Conservation (phyloP, 2,797 vertebrate genomes). For the Columba guinea region DNA sequence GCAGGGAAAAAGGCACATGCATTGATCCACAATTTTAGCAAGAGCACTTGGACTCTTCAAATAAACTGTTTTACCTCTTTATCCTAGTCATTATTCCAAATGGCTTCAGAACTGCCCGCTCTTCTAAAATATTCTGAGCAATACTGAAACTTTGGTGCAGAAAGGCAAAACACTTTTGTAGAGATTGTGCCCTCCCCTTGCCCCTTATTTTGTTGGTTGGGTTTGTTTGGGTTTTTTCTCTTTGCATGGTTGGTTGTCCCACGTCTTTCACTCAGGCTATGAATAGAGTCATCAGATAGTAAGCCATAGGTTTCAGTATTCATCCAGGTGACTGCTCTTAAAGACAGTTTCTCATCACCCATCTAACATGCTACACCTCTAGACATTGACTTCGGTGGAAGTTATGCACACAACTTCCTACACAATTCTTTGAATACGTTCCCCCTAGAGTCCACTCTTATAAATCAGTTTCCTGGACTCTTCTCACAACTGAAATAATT, state of each 20-base stretch:
- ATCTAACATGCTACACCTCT: not conserved
- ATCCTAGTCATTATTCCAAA: not conserved
- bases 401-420: constrained; percentile 33
- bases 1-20: not conserved
- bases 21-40: not conserved
- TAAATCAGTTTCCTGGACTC: constrained; percentile 50
- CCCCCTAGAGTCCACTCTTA: not conserved
- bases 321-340: not conserved
- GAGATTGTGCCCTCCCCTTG: fast-evolving
- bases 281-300: not conserved
- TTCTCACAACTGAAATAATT: constrained; percentile 28
- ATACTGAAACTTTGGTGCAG: not conserved
- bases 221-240: not conserved
- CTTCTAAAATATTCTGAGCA: not conserved
- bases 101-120: not conserved
- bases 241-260: not conserved
- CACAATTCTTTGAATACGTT: not conserved
- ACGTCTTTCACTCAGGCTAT: not conserved
- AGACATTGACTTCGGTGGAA: constrained; percentile 16
- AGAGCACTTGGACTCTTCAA: not conserved
- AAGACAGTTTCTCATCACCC: not conserved
- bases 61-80: not conserved
- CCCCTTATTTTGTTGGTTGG: fast-evolving
- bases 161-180: not conserved
- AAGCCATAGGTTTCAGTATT: not conserved